These are phyloP conservation scores for Brachyhypopomus occidentalis DNA, from an alignment of 2,113 vertebrate genomes.

Conservation along the genomic window DNA sequence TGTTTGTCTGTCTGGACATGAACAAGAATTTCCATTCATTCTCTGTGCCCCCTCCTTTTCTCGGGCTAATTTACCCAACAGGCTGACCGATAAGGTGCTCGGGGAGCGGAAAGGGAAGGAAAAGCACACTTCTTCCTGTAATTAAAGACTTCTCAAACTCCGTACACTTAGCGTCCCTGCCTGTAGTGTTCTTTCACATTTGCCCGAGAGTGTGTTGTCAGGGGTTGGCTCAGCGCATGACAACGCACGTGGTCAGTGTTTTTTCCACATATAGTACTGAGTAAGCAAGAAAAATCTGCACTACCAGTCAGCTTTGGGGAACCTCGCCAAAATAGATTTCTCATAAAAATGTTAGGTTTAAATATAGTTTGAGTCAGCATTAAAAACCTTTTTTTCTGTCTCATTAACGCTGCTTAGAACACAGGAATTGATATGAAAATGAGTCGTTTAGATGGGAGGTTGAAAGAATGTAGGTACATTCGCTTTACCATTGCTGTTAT, in stretches of 20 bases:
- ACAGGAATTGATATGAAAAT: neutral
- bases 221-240: neutral
- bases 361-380: neutral
- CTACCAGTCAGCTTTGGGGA: neutral
- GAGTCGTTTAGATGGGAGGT: neutral
- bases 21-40: constrained; percentile 57
- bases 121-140: constrained; percentile 38
- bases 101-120: constrained; percentile 31
- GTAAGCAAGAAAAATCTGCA: too few relatives aligned
- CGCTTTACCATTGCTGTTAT: constrained; percentile 17
- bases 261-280: too few relatives aligned
- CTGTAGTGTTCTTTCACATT: constrained; percentile 38
- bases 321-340: neutral
- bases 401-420: neutral
- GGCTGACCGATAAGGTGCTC: constrained; percentile 53
- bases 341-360: neutral
- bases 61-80: constrained; percentile 47
- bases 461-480: neutral
- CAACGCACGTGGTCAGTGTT: neutral
- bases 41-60: constrained; percentile 54
- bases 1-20: constrained; percentile 46
- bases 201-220: neutral
- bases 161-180: constrained; percentile 37
- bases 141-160: constrained; percentile 52
- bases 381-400: neutral